Base-by-base conservation (phyloP, 2,797 vertebrate species). In the Apodemus agrarius region DNA sequence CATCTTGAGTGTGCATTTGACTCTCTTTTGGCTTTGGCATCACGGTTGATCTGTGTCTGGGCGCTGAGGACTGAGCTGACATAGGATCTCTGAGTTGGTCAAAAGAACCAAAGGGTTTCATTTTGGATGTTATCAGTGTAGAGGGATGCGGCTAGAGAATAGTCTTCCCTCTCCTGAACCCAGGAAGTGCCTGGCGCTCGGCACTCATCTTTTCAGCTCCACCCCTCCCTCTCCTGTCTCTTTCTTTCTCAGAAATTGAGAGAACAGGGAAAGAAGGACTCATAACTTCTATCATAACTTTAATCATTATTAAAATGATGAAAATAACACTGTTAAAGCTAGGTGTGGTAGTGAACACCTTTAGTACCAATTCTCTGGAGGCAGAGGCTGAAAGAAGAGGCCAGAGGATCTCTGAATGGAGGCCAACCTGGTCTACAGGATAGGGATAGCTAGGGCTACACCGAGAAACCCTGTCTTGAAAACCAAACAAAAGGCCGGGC, bases 161-260 rank as follows among this genome's bases (percentile, higher is more conserved):
- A 16, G 3, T 46, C 79, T 88, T 95, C 75, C 92, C 82, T 91
- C 93, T 93, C 37, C 26, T 89, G 49, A 74, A 4, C 37, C 74
- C 11, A 29, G 24, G 93, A 49, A 84, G 54, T 61, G 52, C 9
- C 46, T 59, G 37, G 40, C 21, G 24, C 9, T 7, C 6, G 17
- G 49, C 65, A 24, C 29, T 59, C n/a, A 17, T 22, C 31, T 37
- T 82, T 40, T 63, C n/a, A 46, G 29, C 2, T 0, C 40, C 12
- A n/a, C 21, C 17, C 31, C 46, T 40, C 49, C 7, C 8, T 31
- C 16, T 46, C 75, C 10, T 31, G 22, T 43, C 24, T 57, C 14
- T 34, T 24, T 34, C 52, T 49, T 34, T 54, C 46, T n/a, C 82
- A 72, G 5, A 59, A 29, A 29, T n/a, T 31, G 46, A 59, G 7